Conservation (phyloP, 1,140 invertebrate genomes). For the Achatina immaculata region DNA sequence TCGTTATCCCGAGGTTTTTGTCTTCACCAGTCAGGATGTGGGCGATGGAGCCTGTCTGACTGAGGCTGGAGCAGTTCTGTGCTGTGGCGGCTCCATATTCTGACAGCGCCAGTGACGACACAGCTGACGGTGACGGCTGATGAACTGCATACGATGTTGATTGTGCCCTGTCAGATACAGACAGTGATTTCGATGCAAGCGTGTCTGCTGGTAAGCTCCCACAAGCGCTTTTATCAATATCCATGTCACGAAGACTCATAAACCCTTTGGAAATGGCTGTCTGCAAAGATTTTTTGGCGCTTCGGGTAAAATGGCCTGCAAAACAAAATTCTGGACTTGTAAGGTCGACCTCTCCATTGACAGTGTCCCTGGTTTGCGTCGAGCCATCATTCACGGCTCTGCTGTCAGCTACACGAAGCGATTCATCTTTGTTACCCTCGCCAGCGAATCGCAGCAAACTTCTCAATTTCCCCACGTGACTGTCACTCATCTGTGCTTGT, state of each 20-base stretch:
- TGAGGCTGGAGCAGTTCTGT: neutral
- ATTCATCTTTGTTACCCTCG: neutral
- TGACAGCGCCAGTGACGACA: neutral
- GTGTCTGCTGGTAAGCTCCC: neutral
- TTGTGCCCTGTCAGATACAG: neutral
- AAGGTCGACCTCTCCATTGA: neutral
- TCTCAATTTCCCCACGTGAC: neutral
- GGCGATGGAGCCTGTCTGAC: neutral
- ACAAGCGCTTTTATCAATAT: neutral
- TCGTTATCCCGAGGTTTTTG: neutral
- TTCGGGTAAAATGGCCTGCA: neutral
- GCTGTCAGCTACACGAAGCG: neutral
- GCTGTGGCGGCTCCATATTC: neutral
- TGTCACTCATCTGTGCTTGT: neutral
- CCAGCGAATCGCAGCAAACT: too few species aligned
- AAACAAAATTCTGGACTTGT: neutral
- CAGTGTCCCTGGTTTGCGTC: neutral
- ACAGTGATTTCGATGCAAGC: neutral
- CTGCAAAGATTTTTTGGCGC: neutral
- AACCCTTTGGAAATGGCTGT: neutral
- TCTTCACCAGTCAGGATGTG: slow-evolving; percentile 18
- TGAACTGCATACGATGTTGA: neutral
- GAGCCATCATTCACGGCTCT: neutral
- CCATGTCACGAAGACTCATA: neutral
- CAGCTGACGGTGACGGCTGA: neutral